phyloP scores from a whole-genome alignment of 2,888 invertebrate genomes.

The Lumbricus terrestris region DNA sequence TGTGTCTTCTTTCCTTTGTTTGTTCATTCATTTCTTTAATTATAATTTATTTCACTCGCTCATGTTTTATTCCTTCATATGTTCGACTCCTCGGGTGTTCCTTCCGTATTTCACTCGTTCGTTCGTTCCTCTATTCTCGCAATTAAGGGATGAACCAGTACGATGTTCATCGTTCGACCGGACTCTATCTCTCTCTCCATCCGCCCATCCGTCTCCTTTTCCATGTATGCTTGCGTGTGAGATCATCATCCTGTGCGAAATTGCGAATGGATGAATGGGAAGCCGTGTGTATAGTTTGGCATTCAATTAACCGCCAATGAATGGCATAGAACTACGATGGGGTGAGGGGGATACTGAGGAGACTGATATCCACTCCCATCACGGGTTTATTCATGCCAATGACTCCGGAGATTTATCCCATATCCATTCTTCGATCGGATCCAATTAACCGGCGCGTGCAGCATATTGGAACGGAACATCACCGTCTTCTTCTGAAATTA shows the following conservation, averaged over 20 bases:
- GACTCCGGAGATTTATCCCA: not conserved
- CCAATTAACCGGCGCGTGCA: not conserved
- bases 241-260: not conserved
- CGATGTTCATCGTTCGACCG: not conserved
- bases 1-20: too few relatives aligned
- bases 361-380: not conserved
- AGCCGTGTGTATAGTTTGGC: not conserved
- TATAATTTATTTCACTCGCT: not conserved
- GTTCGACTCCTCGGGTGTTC: not conserved
- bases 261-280: not conserved
- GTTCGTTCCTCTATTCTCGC: not conserved
- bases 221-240: not conserved
- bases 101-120: not conserved
- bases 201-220: not conserved
- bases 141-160: not conserved
- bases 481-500: not conserved
- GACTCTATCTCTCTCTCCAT: not conserved
- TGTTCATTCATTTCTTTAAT: not conserved
- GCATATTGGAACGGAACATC: not conserved
- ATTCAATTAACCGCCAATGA: not conserved
- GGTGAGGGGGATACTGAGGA: not conserved
- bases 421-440: not conserved
- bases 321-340: not conserved
- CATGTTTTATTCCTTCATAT: not conserved
- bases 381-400: not conserved